Evolutionary conservation across 2,113 vertebrate genomes (phyloP), one percentile per base, ranked within the genome.

Genomic region (Microtus pennsylvanicus): DNA sequence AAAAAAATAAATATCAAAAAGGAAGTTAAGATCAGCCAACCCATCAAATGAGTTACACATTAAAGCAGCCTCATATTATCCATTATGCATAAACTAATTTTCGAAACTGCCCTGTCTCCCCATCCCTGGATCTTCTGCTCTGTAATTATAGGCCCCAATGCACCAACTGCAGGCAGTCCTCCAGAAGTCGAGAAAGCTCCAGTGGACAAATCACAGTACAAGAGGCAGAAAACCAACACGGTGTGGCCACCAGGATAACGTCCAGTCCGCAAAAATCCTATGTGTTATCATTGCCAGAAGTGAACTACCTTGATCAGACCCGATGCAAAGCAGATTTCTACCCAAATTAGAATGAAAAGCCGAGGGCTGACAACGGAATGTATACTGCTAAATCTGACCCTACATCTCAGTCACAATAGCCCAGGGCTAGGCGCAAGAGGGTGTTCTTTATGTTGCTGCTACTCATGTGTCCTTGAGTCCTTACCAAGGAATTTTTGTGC

Each of bases 31-130:
- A 67, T 38, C 90, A 28, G 30, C 97, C 33, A 86, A 82, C 70
- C 75, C 12, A 50, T 97, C 94, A 96, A 96, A 92, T 7, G 3
- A 63, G 91, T 55, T 97, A 98, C 96, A 95, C 95, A 97, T 98
- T 94, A 95, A 98, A 97, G 87, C 91, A 8, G 94, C 97, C 95
- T 94, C 4, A 0, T 87, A 92, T 98, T 35, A 98, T 97, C 96
- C 98, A 96, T 97, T 97, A 97, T 96, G 97, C 97, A 98, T 96
- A 97, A 96, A 90, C 97, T 97, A 95, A 97, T 97, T 97, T 86
- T 91, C 74, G 13, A 98, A 98, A 95, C 92, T 96, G 78, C 87
- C 89, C 92, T 77, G 96, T 97, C 95, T 95, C 96, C 92, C 61
- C 90, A 92, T 80, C 94, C 98, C 97, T 96, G 96, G 97, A 97